Evolutionary conservation across 2,888 invertebrate genomes (phyloP), one percentile per base, ranked within the genome.

Genomic region (Rotaria socialis): DNA sequence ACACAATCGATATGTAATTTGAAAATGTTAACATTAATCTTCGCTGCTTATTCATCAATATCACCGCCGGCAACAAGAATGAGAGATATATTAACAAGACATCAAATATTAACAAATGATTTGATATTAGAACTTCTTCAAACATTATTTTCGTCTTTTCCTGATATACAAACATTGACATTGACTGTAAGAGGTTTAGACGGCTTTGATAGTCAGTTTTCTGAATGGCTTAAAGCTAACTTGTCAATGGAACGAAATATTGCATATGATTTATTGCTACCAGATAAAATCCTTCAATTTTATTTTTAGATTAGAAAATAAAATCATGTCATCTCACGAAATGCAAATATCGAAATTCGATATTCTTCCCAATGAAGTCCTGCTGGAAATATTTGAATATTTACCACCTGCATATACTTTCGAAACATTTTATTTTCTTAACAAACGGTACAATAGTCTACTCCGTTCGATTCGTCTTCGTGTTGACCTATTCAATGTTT

Each of bases 331-430:
- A 10, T 58, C 58, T 0, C 8, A 10, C 3, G 5, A 35, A 27
- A 67, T 0, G 3, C 11, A 16, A 14, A 1, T 35, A 27, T 16
- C 67, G 19, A 67, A 11, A 35, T 67, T 67, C 35, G 67, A 67
- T 27, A 27, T 27, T 14, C 7, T 67, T 27, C 67, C 67, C 11
- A 67, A 67, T 67, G 67, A 67, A 35, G 16, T 67, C 14, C 19
- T 67, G 35, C 67, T 67, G 35, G 67, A 67, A 67, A 67, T 67
- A 35, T 67, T 67, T 35, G 67, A 67, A 67, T 67, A 35, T 67
- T 24, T 67, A 14, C 27, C 67, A 67, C 1, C 67, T 27, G 27
- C 1, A 27, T 14, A 67, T 35, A 67, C 35, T 5, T 67, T 67
- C 16, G 27, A 67, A 67, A 27, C 27, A 27, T 67, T 67, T 35